These are phyloP conservation scores for Lerista edwardsae DNA, from an alignment of 2,797 vertebrate genomes.

Conservation along the genomic window DNA sequence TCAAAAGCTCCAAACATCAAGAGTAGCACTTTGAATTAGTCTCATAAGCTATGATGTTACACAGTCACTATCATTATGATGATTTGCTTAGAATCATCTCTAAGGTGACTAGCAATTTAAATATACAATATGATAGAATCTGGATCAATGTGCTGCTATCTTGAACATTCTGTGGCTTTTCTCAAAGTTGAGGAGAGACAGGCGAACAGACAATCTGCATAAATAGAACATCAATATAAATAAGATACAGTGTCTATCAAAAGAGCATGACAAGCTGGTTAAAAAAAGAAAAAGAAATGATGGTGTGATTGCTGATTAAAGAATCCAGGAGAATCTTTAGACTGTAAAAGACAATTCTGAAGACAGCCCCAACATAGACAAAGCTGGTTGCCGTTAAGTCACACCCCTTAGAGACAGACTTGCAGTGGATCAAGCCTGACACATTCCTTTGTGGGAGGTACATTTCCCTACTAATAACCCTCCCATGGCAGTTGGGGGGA, in stretches of 20 bases:
- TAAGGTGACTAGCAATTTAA: not conserved
- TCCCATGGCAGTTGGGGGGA: not conserved
- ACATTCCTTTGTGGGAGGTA: slow-evolving; percentile 10
- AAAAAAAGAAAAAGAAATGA: not conserved
- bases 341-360: slow-evolving; percentile 8
- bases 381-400: slow-evolving; percentile 12
- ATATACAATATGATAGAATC: not conserved
- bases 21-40: no score
- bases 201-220: slow-evolving; percentile 10
- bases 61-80: not conserved
- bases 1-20: no score
- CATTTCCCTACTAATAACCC: not conserved
- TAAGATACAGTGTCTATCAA: not conserved
- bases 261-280: slow-evolving; percentile 9
- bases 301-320: slow-evolving; percentile 31
- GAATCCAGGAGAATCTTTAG: slow-evolving; percentile 4
- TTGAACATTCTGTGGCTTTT: slow-evolving; percentile 15
- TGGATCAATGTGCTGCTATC: not conserved
- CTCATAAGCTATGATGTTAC: not conserved
- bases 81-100: not conserved
- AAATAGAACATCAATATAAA: slow-evolving; percentile 30
- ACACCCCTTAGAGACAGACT: slow-evolving; percentile 12
- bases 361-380: not conserved
- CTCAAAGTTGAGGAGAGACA: slow-evolving; percentile 1
- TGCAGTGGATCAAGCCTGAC: slow-evolving; percentile 2